These are phyloP conservation scores for Brachionichthys hirsutus DNA, from an alignment of 2,113 vertebrate genomes.

Conservation along the genomic window DNA sequence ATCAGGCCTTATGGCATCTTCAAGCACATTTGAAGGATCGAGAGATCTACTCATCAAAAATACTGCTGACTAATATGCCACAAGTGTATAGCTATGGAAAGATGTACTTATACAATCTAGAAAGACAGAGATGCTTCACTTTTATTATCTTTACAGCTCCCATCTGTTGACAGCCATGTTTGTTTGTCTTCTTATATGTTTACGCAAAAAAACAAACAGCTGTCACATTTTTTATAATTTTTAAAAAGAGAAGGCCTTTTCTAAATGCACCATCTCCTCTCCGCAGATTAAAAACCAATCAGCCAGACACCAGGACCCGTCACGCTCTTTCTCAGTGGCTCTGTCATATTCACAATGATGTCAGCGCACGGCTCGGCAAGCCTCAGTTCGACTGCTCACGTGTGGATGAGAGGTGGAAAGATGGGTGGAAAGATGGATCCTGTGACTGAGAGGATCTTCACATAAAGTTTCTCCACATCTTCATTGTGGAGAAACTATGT, in stretches of 20 bases:
- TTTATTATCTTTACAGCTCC: neutral
- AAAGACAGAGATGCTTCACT: neutral
- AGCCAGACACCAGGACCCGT: constrained; percentile 86
- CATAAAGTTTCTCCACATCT: neutral
- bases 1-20: neutral
- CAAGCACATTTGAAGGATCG: too few relatives aligned
- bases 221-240: too few relatives aligned
- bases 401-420: constrained; percentile 93
- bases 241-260: neutral
- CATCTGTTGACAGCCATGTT: neutral
- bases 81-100: too few relatives aligned
- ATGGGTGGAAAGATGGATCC: constrained; percentile 96
- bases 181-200: too few relatives aligned
- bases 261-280: constrained; percentile 20
- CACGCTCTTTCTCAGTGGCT: constrained; percentile 88
- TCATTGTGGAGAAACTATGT: neutral
- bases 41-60: too few relatives aligned
- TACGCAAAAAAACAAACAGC: too few relatives aligned
- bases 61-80: too few relatives aligned
- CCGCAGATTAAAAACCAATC: constrained; percentile 83
- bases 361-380: constrained; percentile 93
- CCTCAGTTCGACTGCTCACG: constrained; percentile 89
- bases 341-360: constrained; percentile 88
- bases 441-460: too few relatives aligned
- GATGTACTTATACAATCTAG: too few relatives aligned